phyloP scores from a whole-genome alignment of 2,797 vertebrate species.

The Pipistrellus nathusii region DNA sequence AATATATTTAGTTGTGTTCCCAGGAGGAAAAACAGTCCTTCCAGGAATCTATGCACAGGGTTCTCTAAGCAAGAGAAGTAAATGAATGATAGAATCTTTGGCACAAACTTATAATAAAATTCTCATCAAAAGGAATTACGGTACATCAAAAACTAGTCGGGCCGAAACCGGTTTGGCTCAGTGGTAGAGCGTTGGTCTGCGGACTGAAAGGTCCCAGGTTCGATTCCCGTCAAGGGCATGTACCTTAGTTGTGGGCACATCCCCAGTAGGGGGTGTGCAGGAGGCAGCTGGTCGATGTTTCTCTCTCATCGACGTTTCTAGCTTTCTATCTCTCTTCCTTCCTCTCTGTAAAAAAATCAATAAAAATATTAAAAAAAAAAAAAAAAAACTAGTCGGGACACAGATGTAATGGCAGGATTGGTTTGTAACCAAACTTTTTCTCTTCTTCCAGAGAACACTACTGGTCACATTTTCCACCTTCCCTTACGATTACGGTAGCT shows the following conservation, averaged over 20 bases:
- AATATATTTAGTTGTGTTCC: slow-evolving; percentile 70
- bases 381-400: slow-evolving; percentile 66
- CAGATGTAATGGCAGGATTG: slow-evolving; percentile 76
- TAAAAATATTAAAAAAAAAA: too few relatives aligned
- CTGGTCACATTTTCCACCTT: background rate
- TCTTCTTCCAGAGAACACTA: slow-evolving; percentile 38
- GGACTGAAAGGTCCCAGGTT: too few relatives aligned
- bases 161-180: background rate
- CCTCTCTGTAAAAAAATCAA: too few relatives aligned
- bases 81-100: slow-evolving; percentile 59
- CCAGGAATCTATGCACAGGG: slow-evolving; percentile 63
- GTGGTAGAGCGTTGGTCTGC: too few relatives aligned
- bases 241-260: too few relatives aligned
- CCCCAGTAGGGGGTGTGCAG: too few relatives aligned
- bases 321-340: too few relatives aligned
- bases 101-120: slow-evolving; percentile 62
- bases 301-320: too few relatives aligned
- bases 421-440: slow-evolving; percentile 48
- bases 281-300: too few relatives aligned
- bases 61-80: slow-evolving; percentile 58
- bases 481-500: background rate
- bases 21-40: slow-evolving; percentile 71
- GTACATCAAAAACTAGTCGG: slow-evolving; percentile 68
- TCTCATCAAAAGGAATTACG: slow-evolving; percentile 80
- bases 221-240: too few relatives aligned